Conservation (phyloP, 1,140 invertebrate species). For the Drosophila prosaltans region DNA sequence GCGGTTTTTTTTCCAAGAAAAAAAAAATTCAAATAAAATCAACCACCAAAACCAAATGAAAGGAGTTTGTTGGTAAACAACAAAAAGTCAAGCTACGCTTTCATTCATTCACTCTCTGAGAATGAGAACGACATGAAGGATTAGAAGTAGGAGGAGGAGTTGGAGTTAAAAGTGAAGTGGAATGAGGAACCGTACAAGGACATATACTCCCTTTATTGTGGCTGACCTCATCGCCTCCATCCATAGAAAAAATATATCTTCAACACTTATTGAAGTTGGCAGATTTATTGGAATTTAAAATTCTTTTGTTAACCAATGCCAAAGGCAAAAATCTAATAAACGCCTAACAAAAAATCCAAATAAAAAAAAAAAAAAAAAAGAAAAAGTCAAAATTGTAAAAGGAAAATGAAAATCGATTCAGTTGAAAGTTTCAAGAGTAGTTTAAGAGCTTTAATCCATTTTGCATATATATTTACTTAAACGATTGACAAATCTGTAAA, state of each 20-base stretch:
- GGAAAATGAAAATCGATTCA: constrained; percentile 42
- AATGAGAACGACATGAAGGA: constrained; percentile 6
- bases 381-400: background rate
- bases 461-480: too few species aligned
- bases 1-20: background rate
- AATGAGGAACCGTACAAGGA: background rate
- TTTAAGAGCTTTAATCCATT: background rate
- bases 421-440: background rate
- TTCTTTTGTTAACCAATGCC: constrained; percentile 62
- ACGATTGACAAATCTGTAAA: too few species aligned
- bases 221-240: constrained; percentile 9
- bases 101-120: constrained; percentile 39
- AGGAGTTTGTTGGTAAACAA: constrained; percentile 25
- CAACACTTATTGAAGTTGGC: constrained; percentile 74
- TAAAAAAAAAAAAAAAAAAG: constrained; percentile 21
- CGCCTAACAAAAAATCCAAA: constrained; percentile 35
- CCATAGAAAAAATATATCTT: background rate
- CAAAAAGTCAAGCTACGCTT: constrained; percentile 42
- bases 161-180: background rate
- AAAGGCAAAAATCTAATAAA: constrained; percentile 69
- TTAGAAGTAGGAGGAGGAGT: background rate
- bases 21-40: constrained; percentile 36
- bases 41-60: constrained; percentile 24
- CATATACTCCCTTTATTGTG: background rate
- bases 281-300: constrained; percentile 80